Evolutionary conservation across 35 echinoderm and acorn worm species (phyloP).

Genomic region (Apostichopus parvimensis): DNA sequence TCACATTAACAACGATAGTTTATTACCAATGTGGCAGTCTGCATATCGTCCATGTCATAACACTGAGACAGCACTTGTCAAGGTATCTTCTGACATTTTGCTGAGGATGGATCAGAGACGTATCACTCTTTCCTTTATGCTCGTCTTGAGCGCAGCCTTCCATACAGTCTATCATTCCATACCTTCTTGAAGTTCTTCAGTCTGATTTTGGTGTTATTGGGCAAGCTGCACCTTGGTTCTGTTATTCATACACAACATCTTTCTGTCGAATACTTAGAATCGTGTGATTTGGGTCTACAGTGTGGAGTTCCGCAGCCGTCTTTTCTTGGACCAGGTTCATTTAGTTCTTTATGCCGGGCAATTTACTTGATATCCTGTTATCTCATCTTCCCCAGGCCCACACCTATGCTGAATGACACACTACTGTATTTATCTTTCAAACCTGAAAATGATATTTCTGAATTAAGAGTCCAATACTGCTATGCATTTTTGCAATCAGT

Average conservation of each 20-base stretch:
- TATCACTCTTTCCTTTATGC: neutral
- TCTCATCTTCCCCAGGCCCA: no score
- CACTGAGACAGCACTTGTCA: constrained; percentile 9
- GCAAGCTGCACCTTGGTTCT: neutral
- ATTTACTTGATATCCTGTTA: no score
- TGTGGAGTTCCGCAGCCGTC: no score
- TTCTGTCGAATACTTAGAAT: neutral
- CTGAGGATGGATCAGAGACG: neutral
- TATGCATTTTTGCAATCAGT: no score
- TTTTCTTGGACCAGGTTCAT: no score
- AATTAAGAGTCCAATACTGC: no score
- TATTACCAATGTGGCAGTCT: neutral
- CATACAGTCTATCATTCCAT: neutral
- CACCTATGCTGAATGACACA: no score
- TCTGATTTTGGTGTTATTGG: neutral
- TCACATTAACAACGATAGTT: neutral
- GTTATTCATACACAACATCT: neutral
- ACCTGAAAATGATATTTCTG: no score
- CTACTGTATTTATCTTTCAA: no score
- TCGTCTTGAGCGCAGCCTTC: neutral
- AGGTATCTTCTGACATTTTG: neutral
- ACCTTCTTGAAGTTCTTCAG: neutral
- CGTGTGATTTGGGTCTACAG: no score
- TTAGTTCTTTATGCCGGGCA: no score
- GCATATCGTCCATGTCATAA: neutral